Evolutionary conservation across 2,797 vertebrate genomes (phyloP), one percentile per base, ranked within the genome.

Genomic region (Poliocrania exsul): DNA sequence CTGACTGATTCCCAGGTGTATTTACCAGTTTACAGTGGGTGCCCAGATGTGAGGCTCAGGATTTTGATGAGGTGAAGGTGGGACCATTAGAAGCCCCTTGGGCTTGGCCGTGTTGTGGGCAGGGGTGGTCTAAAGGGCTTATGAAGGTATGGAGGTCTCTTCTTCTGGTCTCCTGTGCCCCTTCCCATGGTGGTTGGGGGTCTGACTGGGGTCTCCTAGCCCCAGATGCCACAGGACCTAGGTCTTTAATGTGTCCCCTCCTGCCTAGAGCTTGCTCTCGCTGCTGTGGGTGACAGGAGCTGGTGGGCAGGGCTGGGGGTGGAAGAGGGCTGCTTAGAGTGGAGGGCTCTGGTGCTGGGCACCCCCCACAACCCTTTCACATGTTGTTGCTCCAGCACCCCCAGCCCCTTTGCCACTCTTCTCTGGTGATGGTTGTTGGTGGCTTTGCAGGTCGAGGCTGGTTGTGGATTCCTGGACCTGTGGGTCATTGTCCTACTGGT

Each of bases 341-440:
- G 0, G 21, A 11, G 56, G 47, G 24, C 23, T 61, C 24, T 28
- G 67, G 1, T 17, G 13, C 60, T 61, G 72, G 38, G 38, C 25
- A 61, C 19, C 38, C 40, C 40, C 44, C 72, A 11, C 5, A 28
- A 0, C 8, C 26, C 24, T n/a, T 79, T 8, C 16, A 1, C 3
- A 1, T 14, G 25, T 13, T 31, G 21, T 6, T 4, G 7, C 49
- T 56, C 13, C 40, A 9, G 33, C 40, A 44, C 6, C 33, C 42
- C 33, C 1, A 1, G 33, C 15, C 66, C 46, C 31, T 18, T 10
- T 16, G 42, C 64, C 0, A 1, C 42, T 65, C 58, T 35, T 6
- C 46, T 37, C 61, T 12, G 26, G 2, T 7, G 65, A 2, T 4
- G 53, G 26, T 1, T 2, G 2, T 42, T 0, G 9, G 23, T 61